Conservation (phyloP, 2,888 invertebrate genomes). For the Eupeodes luniger region DNA sequence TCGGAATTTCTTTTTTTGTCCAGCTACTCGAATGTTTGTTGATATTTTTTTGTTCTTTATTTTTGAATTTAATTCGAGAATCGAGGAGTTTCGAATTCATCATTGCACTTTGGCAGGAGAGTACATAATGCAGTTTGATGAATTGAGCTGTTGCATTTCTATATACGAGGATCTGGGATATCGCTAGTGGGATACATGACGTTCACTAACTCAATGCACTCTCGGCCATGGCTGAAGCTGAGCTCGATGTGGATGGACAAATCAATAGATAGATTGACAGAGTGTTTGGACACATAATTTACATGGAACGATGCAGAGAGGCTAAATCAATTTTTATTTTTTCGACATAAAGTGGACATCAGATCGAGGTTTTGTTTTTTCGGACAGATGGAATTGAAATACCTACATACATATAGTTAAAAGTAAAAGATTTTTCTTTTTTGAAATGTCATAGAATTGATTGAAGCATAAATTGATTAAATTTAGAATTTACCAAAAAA, state of each 20-base stretch:
- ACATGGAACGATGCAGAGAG: constrained; percentile 31
- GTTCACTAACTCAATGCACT: neutral
- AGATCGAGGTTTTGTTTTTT: neutral
- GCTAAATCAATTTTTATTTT: constrained; percentile 41
- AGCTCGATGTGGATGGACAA: neutral
- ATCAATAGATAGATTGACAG: constrained; percentile 32
- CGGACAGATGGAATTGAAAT: neutral
- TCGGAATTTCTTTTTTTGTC: neutral
- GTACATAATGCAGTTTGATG: constrained; percentile 61
- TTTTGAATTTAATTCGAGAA: constrained; percentile 2
- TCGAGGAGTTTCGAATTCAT: constrained; percentile 52
- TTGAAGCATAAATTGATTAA: no score
- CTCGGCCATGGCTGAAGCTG: no score
- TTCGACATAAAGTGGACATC: constrained; percentile 7
- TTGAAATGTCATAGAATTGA: no score
- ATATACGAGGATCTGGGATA: neutral
- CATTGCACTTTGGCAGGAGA: constrained; percentile 44
- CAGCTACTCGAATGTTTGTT: neutral
- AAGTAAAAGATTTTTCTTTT: neutral
- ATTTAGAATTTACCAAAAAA: no score
- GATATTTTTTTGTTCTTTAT: neutral
- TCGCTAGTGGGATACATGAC: neutral
- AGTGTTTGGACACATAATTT: constrained; percentile 58
- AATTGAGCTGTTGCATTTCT: constrained; percentile 52
- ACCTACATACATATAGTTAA: no score